Evolutionary conservation across 2,113 vertebrate genomes (phyloP).

Genomic region (Pseudopodoces humilis): DNA sequence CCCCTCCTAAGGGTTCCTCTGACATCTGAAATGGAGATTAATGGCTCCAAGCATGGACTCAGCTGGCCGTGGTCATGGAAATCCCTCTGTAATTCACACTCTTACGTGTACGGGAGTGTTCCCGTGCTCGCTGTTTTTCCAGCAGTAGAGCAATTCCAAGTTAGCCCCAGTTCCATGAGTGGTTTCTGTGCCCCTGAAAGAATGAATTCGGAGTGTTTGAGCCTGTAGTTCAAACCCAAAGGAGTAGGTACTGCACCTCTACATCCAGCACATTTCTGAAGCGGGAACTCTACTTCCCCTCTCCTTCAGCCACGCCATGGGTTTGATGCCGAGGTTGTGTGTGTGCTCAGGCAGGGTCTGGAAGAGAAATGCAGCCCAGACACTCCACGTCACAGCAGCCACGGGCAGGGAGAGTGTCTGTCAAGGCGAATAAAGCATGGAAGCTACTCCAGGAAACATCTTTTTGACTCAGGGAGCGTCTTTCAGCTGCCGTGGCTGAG

Average conservation of each 20-base stretch:
- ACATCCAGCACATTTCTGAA: neutral
- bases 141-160: neutral
- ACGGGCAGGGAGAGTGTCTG: neutral
- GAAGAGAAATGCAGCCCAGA: neutral
- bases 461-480: neutral
- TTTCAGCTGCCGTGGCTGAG: neutral
- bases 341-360: neutral
- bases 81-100: neutral
- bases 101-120: neutral
- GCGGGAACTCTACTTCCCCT: neutral
- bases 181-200: neutral
- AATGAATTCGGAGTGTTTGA: neutral
- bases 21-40: neutral
- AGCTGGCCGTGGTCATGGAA: rapidly evolving
- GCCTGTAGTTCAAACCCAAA: neutral
- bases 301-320: rapidly evolving
- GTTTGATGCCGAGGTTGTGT: rapidly evolving
- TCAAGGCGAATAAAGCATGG: neutral
- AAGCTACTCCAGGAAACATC: neutral
- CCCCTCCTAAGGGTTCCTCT: neutral
- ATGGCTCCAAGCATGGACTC: neutral
- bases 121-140: neutral
- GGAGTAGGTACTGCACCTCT: neutral
- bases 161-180: neutral
- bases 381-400: neutral